phyloP scores from a whole-genome alignment of 2,888 invertebrate genomes.

The Coremacera marginata region DNA sequence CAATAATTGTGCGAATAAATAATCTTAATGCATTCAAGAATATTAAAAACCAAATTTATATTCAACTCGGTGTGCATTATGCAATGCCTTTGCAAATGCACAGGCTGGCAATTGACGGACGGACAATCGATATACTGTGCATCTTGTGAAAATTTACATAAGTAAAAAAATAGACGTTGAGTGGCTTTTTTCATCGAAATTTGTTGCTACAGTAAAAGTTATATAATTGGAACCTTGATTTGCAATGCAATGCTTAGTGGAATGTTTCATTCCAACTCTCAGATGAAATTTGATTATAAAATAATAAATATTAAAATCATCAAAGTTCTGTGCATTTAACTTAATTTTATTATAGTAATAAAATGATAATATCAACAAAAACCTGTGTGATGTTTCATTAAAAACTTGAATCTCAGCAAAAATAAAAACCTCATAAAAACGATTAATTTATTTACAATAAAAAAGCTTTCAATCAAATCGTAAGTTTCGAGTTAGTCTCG shows the following conservation, averaged over 20 bases:
- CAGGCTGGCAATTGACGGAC: not conserved
- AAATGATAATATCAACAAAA: too few species aligned
- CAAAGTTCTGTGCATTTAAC: too few species aligned
- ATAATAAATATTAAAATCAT: too few species aligned
- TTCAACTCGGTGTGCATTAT: slow-evolving; percentile 49
- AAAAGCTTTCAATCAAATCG: too few species aligned
- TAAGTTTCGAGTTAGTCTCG: too few species aligned
- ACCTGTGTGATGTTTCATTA: too few species aligned
- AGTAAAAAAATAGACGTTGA: slow-evolving; percentile 56
- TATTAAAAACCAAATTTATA: slow-evolving; percentile 65
- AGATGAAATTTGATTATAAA: too few species aligned
- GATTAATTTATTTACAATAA: too few species aligned
- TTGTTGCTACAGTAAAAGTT: not conserved
- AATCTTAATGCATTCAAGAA: slow-evolving; percentile 63
- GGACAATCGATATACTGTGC: not conserved
- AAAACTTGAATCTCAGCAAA: too few species aligned
- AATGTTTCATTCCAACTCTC: too few species aligned
- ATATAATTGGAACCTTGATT: not conserved
- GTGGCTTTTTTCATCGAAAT: not conserved
- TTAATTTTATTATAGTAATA: too few species aligned
- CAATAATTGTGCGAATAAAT: slow-evolving; percentile 65
- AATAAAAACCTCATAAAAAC: too few species aligned
- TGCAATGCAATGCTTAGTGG: not conserved
- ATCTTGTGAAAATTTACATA: slow-evolving; percentile 54
- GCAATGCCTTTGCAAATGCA: slow-evolving; percentile 26